Evolutionary conservation across 2,797 vertebrate genomes (phyloP).

Genomic region (Lateolabrax maculatus): DNA sequence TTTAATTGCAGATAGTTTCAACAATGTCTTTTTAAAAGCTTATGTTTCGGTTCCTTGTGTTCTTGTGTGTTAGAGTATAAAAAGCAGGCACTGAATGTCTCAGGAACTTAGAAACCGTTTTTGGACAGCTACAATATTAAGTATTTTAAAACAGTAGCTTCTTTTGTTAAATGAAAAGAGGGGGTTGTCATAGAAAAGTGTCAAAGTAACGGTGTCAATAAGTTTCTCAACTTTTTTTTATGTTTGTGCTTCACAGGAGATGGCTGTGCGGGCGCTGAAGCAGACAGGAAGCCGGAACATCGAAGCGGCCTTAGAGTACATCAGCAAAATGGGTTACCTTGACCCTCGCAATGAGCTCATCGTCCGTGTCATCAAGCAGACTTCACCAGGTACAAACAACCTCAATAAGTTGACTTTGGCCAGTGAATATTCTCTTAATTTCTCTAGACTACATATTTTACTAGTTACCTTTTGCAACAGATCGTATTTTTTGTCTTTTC

Average conservation of each 20-base stretch:
- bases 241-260: conserved; percentile 87
- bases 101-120: neutral
- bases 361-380: conserved; percentile 97
- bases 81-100: neutral
- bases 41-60: neutral
- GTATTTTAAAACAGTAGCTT: neutral
- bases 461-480: neutral
- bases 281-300: conserved; percentile 98
- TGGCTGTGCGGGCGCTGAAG: conserved; percentile 96
- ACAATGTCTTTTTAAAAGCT: neutral
- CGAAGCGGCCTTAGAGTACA: conserved; percentile 96
- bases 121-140: neutral
- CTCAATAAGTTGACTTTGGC: neutral
- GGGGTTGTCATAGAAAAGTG: neutral
- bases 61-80: neutral
- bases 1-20: neutral
- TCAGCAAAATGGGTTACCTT: conserved; percentile 99
- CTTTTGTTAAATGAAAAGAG: neutral
- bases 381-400: conserved; percentile 90
- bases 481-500: conserved; percentile 30
- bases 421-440: neutral
- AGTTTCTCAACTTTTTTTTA: conserved; percentile 11
- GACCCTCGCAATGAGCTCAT: conserved; percentile 98
- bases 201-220: neutral
- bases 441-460: neutral